Evolutionary conservation across 2,113 vertebrate genomes (phyloP).

Genomic region (Cygnus atratus): DNA sequence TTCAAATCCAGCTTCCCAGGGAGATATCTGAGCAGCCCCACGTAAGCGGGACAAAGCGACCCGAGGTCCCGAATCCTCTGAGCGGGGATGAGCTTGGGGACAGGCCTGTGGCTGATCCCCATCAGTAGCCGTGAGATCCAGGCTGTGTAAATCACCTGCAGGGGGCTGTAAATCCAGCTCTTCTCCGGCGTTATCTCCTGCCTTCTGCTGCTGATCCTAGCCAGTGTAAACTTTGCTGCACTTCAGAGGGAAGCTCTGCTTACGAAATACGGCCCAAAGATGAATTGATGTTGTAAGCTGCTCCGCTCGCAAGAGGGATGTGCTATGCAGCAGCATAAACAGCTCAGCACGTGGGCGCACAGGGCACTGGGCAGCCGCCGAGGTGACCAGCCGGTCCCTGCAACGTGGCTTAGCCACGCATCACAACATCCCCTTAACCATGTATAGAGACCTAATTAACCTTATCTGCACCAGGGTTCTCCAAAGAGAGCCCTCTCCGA

Average conservation of each 20-base stretch:
- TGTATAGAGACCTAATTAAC: neutral
- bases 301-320: neutral
- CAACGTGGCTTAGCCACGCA: accelerated
- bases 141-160: neutral
- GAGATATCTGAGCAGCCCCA: neutral
- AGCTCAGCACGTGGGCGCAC: neutral
- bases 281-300: neutral
- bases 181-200: neutral
- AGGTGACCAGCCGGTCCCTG: accelerated
- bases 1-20: neutral
- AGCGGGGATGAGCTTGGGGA: neutral
- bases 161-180: neutral
- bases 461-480: neutral
- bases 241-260: neutral
- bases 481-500: neutral
- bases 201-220: neutral
- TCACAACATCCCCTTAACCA: accelerated
- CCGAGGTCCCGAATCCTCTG: accelerated
- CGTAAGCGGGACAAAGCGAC: neutral
- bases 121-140: accelerated
- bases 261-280: neutral
- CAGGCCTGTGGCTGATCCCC: neutral
- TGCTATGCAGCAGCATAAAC: neutral
- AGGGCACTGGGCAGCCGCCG: accelerated
- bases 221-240: neutral